Evolutionary conservation across 2,113 vertebrate genomes (phyloP).

Genomic region (Ifrita kowaldi): DNA sequence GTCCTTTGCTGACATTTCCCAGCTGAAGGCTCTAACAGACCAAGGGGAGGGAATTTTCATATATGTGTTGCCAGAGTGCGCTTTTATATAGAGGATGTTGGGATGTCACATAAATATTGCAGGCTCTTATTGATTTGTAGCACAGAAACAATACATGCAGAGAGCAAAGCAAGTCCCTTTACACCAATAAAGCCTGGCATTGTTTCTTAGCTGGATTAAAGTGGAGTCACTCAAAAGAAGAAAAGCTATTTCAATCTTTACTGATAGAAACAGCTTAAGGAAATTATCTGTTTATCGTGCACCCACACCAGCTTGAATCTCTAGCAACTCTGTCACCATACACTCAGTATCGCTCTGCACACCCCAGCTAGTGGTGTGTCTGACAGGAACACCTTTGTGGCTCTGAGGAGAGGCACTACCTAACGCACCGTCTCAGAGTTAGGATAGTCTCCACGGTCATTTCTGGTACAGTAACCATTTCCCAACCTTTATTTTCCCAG

Average conservation of each 20-base stretch:
- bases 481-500: background rate
- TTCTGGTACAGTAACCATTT: background rate
- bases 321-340: background rate
- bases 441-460: too few species aligned
- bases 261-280: background rate
- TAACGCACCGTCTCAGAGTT: background rate
- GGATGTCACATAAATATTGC: conserved; percentile 35
- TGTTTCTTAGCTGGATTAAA: conserved; percentile 3
- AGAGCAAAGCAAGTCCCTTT: background rate
- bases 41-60: background rate
- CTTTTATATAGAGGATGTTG: background rate
- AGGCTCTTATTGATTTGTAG: conserved; percentile 8
- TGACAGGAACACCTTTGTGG: background rate
- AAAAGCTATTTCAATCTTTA: background rate
- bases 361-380: background rate
- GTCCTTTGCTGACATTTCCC: background rate
- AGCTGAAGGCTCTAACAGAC: background rate
- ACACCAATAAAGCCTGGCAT: background rate
- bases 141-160: background rate
- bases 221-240: background rate
- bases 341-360: background rate
- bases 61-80: background rate
- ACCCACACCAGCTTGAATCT: background rate
- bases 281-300: background rate
- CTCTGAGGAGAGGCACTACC: background rate